Conservation (phyloP, 2,797 vertebrate species). For the Cichlasoma orientale region DNA sequence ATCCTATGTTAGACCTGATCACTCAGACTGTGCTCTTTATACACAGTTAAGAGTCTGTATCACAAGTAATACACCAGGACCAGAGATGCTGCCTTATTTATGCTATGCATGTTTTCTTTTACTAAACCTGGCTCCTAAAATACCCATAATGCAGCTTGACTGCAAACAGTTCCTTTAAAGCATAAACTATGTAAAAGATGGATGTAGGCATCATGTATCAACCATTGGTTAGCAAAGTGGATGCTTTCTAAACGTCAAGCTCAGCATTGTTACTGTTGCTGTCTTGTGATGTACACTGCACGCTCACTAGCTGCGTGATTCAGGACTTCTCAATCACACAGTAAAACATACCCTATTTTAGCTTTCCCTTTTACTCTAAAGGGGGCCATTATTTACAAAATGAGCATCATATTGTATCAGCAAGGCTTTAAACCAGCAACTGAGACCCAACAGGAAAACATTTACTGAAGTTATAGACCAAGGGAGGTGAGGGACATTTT, state of each 20-base stretch:
- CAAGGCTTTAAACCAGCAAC: background rate
- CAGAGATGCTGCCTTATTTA: background rate
- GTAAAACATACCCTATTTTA: background rate
- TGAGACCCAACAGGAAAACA: background rate
- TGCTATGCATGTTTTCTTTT: background rate
- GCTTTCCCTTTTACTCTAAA: background rate
- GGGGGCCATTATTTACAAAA: background rate
- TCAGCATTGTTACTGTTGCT: background rate
- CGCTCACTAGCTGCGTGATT: no score
- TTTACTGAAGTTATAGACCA: background rate
- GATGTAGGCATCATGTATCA: background rate
- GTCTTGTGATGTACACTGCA: background rate
- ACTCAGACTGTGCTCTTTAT: background rate
- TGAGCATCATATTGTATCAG: background rate
- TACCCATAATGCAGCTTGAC: background rate
- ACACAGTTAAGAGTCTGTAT: background rate
- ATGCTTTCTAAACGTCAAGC: background rate
- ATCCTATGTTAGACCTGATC: background rate
- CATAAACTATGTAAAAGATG: background rate
- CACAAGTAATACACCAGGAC: background rate
- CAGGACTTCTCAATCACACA: no score
- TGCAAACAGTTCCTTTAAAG: background rate
- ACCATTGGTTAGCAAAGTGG: background rate
- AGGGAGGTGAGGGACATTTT: background rate
- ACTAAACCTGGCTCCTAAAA: background rate